These are phyloP conservation scores for Hephaestus fuliginosus DNA, from an alignment of 2,797 vertebrate genomes.

Conservation along the genomic window DNA sequence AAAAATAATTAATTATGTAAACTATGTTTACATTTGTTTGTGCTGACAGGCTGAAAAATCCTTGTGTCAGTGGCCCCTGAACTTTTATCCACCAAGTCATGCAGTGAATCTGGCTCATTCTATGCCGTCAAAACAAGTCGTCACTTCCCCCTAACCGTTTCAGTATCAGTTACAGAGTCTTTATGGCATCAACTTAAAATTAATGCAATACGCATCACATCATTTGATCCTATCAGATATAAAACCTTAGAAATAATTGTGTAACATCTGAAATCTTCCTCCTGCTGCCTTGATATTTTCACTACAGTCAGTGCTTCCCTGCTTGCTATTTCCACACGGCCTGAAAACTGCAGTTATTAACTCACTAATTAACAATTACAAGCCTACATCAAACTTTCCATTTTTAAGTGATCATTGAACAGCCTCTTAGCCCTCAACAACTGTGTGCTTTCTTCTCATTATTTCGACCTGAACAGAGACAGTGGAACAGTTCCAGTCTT, in stretches of 20 bases:
- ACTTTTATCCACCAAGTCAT: not conserved
- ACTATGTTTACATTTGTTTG: not conserved
- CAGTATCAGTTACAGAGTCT: not conserved
- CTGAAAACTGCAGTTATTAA: not conserved
- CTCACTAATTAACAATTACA: not conserved
- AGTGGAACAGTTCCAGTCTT: not conserved
- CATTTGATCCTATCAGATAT: not conserved
- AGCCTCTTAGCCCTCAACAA: not conserved
- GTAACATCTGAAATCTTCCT: not conserved
- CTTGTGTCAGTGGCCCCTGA: not conserved
- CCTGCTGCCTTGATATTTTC: not conserved
- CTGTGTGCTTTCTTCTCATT: not conserved
- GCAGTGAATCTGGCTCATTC: not conserved
- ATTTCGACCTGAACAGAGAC: not conserved
- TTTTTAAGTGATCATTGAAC: not conserved
- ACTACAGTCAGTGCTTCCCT: not conserved
- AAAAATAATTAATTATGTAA: not conserved
- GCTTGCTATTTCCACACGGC: not conserved
- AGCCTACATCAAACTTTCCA: not conserved
- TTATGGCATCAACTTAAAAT: not conserved
- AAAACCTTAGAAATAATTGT: not conserved
- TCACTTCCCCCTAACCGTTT: not conserved
- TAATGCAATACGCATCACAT: too few species aligned
- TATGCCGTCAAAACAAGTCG: not conserved
- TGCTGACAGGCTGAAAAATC: not conserved